phyloP scores from a whole-genome alignment of 2,797 vertebrate genomes.

The Centroberyx gerrardi region DNA sequence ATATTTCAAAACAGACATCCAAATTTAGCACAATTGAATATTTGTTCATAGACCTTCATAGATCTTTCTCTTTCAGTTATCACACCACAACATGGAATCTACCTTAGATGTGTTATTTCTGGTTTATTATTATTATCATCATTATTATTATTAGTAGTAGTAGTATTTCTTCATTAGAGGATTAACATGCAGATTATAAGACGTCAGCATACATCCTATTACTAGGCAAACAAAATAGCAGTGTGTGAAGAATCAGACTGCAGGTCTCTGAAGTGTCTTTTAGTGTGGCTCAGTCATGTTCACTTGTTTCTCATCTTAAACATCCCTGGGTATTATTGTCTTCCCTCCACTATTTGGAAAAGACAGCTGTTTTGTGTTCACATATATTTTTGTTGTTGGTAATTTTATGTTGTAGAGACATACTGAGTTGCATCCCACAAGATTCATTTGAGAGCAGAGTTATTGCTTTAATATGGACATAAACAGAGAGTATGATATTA shows the following conservation, averaged over 20 bases:
- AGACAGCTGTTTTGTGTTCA: neutral
- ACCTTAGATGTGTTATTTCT: neutral
- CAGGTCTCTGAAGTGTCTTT: slow-evolving; percentile 6
- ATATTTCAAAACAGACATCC: slow-evolving; percentile 5
- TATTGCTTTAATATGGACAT: slow-evolving; percentile 51
- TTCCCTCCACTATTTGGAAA: neutral
- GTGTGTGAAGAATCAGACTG: neutral
- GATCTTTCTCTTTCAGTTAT: neutral
- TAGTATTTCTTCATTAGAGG: neutral
- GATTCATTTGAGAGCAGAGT: slow-evolving; percentile 4
- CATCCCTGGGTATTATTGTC: neutral
- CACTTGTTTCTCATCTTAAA: neutral
- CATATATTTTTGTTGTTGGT: neutral
- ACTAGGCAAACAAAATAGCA: neutral
- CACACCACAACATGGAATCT: neutral
- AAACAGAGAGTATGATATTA: neutral
- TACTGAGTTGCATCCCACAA: neutral
- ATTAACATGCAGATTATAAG: neutral
- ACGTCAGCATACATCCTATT: too few species aligned
- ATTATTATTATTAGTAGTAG: neutral
- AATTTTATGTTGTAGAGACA: neutral
- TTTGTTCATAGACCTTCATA: slow-evolving; percentile 5
- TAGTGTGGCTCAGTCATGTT: neutral
- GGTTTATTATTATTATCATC: neutral
- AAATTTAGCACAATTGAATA: neutral